These are phyloP conservation scores for Pterocles burchelli DNA, from an alignment of 2,113 vertebrate species.

Conservation along the genomic window DNA sequence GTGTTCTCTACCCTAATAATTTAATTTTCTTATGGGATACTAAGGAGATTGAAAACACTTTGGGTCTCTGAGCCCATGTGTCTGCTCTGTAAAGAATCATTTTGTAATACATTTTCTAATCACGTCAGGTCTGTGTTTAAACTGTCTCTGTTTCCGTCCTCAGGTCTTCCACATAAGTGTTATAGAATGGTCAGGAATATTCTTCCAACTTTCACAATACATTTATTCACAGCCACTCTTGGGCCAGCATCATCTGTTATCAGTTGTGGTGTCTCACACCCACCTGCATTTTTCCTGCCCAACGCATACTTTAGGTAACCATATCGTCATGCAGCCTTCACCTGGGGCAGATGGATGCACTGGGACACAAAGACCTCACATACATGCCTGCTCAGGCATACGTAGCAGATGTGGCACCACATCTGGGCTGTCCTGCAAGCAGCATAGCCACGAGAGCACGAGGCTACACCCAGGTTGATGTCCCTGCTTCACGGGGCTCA, in stretches of 20 bases:
- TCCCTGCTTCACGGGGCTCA: accelerated
- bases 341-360: not conserved
- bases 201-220: not conserved
- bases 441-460: accelerated
- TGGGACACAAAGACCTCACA: not conserved
- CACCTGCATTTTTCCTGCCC: conserved; percentile 40
- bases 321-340: not conserved
- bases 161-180: not conserved
- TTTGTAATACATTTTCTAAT: not conserved
- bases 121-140: not conserved
- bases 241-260: conserved; percentile 14
- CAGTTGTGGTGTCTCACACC: conserved; percentile 14
- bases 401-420: not conserved
- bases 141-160: not conserved
- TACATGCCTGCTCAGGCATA: not conserved
- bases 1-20: not conserved
- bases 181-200: not conserved
- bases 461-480: not conserved
- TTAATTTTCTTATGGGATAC: not conserved
- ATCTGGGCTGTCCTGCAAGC: not conserved
- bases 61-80: not conserved
- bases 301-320: not conserved
- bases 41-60: not conserved
- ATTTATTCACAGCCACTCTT: conserved; percentile 6
- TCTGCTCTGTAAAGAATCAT: not conserved